phyloP scores from a whole-genome alignment of 2,113 vertebrate species.

The Gallinago jamesoni region DNA sequence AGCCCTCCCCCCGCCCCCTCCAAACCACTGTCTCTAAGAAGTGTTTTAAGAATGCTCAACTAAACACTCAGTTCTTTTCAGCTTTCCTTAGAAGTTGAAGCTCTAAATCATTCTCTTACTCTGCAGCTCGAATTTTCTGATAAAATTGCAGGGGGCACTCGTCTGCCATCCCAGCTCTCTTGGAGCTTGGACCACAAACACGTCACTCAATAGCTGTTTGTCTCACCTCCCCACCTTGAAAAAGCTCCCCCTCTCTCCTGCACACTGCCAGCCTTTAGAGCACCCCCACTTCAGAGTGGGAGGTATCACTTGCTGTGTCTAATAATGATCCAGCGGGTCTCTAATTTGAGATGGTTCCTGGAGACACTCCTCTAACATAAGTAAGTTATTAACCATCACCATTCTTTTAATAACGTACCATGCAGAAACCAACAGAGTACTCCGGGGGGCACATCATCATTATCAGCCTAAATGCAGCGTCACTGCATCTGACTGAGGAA shows the following conservation, averaged over 20 bases:
- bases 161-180: background rate
- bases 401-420: background rate
- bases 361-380: background rate
- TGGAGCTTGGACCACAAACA: background rate
- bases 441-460: background rate
- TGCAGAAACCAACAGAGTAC: background rate
- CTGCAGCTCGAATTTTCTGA: background rate
- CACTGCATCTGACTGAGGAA: rapidly evolving
- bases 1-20: background rate
- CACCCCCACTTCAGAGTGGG: rapidly evolving
- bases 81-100: background rate
- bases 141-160: background rate
- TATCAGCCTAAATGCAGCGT: background rate
- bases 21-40: background rate
- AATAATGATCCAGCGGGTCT: background rate
- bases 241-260: background rate
- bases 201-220: background rate
- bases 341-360: background rate
- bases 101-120: background rate
- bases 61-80: background rate
- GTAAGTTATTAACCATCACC: background rate
- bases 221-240: background rate
- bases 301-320: rapidly evolving
- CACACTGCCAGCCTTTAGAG: background rate
- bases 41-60: background rate